Conservation (phyloP, 2,797 vertebrate genomes). For the Nyctibius grandis region DNA sequence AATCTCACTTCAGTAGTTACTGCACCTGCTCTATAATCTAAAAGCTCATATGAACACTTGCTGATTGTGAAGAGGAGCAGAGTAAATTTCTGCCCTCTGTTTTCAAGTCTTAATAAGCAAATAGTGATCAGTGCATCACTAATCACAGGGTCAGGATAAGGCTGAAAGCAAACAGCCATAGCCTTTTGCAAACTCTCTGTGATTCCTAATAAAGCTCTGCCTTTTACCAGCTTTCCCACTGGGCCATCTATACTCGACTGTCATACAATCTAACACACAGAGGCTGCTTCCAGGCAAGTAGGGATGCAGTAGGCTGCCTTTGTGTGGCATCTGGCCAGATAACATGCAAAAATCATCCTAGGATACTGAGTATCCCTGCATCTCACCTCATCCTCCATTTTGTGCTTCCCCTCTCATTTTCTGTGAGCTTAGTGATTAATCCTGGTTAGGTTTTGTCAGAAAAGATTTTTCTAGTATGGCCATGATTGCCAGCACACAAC, state of each 20-base stretch:
- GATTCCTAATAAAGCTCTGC: background rate
- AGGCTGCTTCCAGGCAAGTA: background rate
- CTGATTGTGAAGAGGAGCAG: background rate
- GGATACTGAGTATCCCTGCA: background rate
- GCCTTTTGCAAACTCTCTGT: background rate
- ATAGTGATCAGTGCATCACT: background rate
- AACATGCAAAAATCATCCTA: background rate
- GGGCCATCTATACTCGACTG: background rate
- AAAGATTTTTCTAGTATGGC: background rate
- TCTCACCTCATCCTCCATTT: background rate
- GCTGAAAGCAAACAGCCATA: background rate
- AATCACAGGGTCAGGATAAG: background rate
- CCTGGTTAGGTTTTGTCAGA: background rate
- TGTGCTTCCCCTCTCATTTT: background rate
- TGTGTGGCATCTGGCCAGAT: background rate
- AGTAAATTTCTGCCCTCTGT: background rate
- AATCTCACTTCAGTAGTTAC: background rate
- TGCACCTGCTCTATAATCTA: background rate
- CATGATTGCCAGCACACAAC: background rate
- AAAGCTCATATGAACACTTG: background rate
- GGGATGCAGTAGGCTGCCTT: background rate
- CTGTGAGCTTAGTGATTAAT: background rate
- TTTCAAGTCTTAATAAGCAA: constrained; percentile 10
- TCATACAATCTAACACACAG: background rate
- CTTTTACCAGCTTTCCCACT: background rate